Base-by-base conservation (phyloP, 2,888 invertebrate genomes). In the Trachelus iudaicus region DNA sequence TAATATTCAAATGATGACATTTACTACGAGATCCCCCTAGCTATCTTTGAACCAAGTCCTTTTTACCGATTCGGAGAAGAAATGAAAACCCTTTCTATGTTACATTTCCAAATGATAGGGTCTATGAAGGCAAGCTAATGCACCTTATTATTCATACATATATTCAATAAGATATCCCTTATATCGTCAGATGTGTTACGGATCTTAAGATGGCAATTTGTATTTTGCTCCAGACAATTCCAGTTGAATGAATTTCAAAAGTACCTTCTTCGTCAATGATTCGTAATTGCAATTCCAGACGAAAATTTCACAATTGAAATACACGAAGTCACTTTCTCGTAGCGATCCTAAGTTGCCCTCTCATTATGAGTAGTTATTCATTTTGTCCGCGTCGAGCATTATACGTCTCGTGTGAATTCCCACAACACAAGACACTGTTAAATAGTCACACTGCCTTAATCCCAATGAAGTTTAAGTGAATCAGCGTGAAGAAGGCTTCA, bases 401-500 rank as follows among this genome's bases (percentile, higher is more conserved):
- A 56, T 56, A 23, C 9, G 9, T 56, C 56, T 56, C 56, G 56
- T 15, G 56, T 56, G 56, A 56, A 56, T 56, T 56, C 56, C 56
- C 56, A 56, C 56, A 56, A 56, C 56, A 56, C 56, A 23, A 56
- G 56, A 56, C 56, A 56, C 23, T 56, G 6, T 56, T 23, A 15
- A 56, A 23, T 23, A 23, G 56, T 56, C 56, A 56, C 23, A 23
- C 56, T 23, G 56, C 9, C 56, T 56, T 56, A 56, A 33, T 71
- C 12, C 34, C 34, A 71, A 33, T 71, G 71, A 71, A 31, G 71
- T 4, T 56, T 71, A 23, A 71, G 71, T 12, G 15, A 73, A 79
- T 79, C 79, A 85, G 76, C 86, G 85, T 68, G 84, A 84, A 69
- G 87, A 87, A 33, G 88, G 88, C 79, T 90, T 90, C 69, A 91